Base-by-base conservation (phyloP, 2,888 invertebrate species). In the Nyleta sp. region DNA sequence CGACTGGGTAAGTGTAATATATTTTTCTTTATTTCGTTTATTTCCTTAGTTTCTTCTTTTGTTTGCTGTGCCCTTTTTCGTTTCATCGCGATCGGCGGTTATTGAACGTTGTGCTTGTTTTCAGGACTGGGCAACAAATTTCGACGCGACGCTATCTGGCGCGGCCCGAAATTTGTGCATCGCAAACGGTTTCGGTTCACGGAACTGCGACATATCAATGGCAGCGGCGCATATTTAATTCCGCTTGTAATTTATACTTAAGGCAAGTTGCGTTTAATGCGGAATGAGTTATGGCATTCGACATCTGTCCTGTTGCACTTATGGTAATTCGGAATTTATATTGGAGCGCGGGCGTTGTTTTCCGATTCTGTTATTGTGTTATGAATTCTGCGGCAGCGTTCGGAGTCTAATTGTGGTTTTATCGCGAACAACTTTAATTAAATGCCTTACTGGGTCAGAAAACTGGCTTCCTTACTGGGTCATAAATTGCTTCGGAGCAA, bases 111-210 rank as follows among this genome's bases (percentile, higher is more conserved):
- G n/a, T n/a, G n/a, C n/a, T n/a, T n/a, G n/a, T n/a, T n/a, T n/a
- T n/a, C n/a, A n/a, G n/a, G n/a, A n/a, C n/a, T n/a, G 50, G 40
- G 62, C 46, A 64, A 64, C 62, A 64, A 50, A 50, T 64, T 64
- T 48, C 38, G 22, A 22, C 17, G 40, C 3, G 40, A 64, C 62
- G 22, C 40, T 50, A 48, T 62, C 48, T 48, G 24, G n/a, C n/a
- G n/a, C n/a, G n/a, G n/a, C n/a, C 10, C 38, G 13, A 28, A 52
- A 65, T 52, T 52, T 65, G 52, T 52, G 52, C 50, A 65, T 52
- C n/a, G 52, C 42, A 20, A 31, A n/a, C 17, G 52, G n/a, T 18
- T 18, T 24, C 35, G 42, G 52, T 42, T 52, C 44, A 53, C 17
- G 13, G n/a, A 1, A 22, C 8, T 7, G n/a, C 33, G 18, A 65